Evolutionary conservation across 2,888 invertebrate species (phyloP).

Genomic region (Drosophila robusta): DNA sequence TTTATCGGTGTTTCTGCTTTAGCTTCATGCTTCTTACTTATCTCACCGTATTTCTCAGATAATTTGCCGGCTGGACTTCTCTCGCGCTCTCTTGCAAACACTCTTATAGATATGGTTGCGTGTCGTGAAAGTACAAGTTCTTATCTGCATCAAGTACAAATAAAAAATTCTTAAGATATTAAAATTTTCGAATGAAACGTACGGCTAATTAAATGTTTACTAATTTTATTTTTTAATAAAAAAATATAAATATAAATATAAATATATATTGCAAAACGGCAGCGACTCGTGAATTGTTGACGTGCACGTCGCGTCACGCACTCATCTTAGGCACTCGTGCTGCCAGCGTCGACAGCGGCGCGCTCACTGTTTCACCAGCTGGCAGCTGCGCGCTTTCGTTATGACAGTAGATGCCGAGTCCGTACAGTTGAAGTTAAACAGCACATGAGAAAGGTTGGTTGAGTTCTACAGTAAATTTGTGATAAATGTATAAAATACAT

Average conservation of each 20-base stretch:
- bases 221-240: not conserved
- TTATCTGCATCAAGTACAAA: not conserved
- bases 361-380: slow-evolving; percentile 21
- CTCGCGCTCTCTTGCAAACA: slow-evolving; percentile 22
- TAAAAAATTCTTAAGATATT: not conserved
- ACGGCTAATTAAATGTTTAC: not conserved
- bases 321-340: slow-evolving; percentile 20
- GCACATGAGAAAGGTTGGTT: slow-evolving; percentile 77
- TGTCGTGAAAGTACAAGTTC: slow-evolving; percentile 25
- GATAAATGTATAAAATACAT: slow-evolving; percentile 10
- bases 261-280: not conserved
- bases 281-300: slow-evolving; percentile 11
- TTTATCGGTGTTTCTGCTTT: slow-evolving; percentile 67
- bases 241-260: not conserved
- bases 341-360: slow-evolving; percentile 19
- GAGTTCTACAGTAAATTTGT: slow-evolving; percentile 19
- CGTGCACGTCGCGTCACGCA: slow-evolving; percentile 33
- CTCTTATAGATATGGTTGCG: slow-evolving; percentile 41
- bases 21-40: slow-evolving; percentile 40
- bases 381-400: slow-evolving; percentile 56
- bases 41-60: slow-evolving; percentile 37
- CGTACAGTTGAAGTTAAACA: slow-evolving; percentile 81
- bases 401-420: slow-evolving; percentile 36
- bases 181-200: not conserved
- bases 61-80: slow-evolving; percentile 53